Evolutionary conservation across 1,140 invertebrate genomes (phyloP), one percentile per base, ranked within the genome.

Genomic region (Rhyacophila brunnea): DNA sequence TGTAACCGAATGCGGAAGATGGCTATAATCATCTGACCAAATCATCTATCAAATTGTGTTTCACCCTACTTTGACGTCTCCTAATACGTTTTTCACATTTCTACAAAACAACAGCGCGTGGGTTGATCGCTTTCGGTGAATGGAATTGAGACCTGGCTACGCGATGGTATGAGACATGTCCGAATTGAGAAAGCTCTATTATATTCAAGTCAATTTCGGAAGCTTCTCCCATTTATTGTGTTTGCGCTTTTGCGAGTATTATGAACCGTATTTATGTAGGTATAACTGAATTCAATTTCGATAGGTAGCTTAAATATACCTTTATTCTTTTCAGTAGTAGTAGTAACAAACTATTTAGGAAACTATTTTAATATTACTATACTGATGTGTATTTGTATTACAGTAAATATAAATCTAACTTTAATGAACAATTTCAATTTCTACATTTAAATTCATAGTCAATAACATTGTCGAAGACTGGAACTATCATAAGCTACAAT

Each of bases 221-320:
- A 43, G 35, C 44, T 14, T 49, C 46, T 9, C 44, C 57, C 40
- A 59, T 59, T 44, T 35, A 47, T 60, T 47, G 17, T 23, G 32
- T 23, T 36, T 20, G 49, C 34, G 43, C 44, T 47, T 60, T 47
- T 52, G 9, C 23, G 23, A 28, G 23, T 28, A 47, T 60, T 53
- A 48, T 60, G 44, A 35, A 60, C 35, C 49, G 42, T 58, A 58
- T 51, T 58, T 47, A 18, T 28, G 11, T 47, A 56, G n/a, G 20
- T 38, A 46, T n/a, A n/a, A n/a, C n/a, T n/a, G n/a, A 52, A 52
- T 53, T 46, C 58, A 60, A 60, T 60, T 45, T 55, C 3, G 15
- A 4, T 40, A n/a, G n/a, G 4, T 40, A n/a, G n/a, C 11, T 40
- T 13, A n/a, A 13, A 40, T 6, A 13, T n/a, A 15, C 4, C 11